Percentiles rank a stretch among this genome's conserved stretches.
Conservation (phyloP, 2,113 vertebrate genomes). For the Emydura subglobosa region DNA sequence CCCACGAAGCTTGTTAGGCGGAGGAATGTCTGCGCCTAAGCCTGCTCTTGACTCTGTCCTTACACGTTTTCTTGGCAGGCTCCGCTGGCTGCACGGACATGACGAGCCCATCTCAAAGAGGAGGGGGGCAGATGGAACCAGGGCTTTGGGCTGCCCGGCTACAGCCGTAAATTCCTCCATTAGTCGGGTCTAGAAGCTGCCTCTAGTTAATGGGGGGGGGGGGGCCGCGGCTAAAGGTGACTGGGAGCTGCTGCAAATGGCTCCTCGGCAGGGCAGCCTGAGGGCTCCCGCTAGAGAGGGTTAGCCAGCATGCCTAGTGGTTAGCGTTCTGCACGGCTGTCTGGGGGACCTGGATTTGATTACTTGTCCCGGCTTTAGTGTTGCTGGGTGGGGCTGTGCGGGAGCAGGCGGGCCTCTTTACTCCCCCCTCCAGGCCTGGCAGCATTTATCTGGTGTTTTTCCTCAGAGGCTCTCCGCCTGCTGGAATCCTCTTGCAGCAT, state of each 20-base stretch:
- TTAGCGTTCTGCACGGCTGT: neutral
- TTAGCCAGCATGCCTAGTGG: neutral
- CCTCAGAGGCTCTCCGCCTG: neutral
- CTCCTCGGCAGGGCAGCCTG: neutral
- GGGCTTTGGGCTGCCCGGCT: neutral
- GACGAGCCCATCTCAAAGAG: neutral
- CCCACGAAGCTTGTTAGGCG: accelerated
- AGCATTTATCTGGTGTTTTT: neutral
- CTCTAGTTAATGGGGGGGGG: neutral
- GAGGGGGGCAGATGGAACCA: neutral
- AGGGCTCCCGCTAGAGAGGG: neutral
- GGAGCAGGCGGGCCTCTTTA: neutral
- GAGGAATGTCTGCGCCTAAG: neutral
- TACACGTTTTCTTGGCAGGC: neutral
- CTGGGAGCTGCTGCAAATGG: neutral
- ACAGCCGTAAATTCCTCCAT: neutral
- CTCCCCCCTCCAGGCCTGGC: neutral
- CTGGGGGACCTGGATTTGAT: neutral
- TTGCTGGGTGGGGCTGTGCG: neutral
- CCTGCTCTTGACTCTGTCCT: neutral
- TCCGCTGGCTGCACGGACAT: neutral
- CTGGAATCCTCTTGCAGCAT: neutral
- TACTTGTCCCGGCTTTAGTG: neutral
- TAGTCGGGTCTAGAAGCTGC: neutral
- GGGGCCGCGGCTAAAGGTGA: neutral